Evolutionary conservation across 1,140 invertebrate genomes (phyloP).

Genomic region (Drosophila virilis): DNA sequence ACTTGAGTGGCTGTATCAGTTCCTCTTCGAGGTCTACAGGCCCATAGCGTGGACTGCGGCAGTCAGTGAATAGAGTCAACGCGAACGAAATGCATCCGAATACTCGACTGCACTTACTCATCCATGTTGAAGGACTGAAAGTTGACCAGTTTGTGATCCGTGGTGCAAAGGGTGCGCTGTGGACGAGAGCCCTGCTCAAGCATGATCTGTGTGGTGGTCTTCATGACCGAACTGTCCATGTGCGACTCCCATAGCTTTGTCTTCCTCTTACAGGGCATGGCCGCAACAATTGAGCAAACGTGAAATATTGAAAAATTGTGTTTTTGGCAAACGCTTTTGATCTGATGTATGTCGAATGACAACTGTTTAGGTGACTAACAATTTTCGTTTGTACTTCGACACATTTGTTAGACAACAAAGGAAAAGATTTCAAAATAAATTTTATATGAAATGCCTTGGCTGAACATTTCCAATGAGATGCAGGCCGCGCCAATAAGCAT

Average conservation of each 20-base stretch:
- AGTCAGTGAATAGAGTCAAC: background rate
- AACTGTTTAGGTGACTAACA: background rate
- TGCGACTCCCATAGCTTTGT: constrained; percentile 54
- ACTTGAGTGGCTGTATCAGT: constrained; percentile 43
- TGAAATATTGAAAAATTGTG: background rate
- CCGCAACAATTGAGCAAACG: background rate
- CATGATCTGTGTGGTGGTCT: constrained; percentile 64
- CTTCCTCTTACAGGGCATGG: constrained; percentile 50
- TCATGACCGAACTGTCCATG: constrained; percentile 42
- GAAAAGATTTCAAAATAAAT: background rate
- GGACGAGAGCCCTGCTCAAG: constrained; percentile 53
- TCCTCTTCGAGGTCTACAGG: constrained; percentile 26
- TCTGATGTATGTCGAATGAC: background rate
- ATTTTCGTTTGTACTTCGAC: background rate
- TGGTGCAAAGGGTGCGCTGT: constrained; percentile 23
- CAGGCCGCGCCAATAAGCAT: too few relatives aligned
- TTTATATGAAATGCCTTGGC: background rate
- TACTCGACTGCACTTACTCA: constrained; percentile 39
- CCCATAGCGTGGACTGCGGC: constrained; percentile 54
- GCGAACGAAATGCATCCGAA: too few relatives aligned
- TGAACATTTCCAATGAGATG: too few relatives aligned
- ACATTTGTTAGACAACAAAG: too few relatives aligned
- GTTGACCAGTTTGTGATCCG: constrained; percentile 58
- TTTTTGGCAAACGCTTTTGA: background rate
- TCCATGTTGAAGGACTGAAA: constrained; percentile 71